These are phyloP conservation scores for Ectemnius lituratus DNA, from an alignment of 2,888 invertebrate genomes.

Conservation along the genomic window DNA sequence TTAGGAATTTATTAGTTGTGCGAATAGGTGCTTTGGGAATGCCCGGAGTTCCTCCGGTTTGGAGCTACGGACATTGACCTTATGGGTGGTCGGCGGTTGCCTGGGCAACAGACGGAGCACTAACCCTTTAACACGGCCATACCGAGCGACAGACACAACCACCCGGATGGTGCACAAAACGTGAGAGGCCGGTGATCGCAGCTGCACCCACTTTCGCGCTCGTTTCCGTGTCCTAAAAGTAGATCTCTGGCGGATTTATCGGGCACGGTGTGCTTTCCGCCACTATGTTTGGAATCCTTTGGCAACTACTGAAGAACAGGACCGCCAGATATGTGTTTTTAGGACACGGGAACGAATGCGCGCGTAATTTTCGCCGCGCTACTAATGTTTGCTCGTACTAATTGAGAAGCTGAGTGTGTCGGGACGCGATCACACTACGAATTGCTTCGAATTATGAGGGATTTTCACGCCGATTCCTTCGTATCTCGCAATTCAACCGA, in stretches of 20 bases:
- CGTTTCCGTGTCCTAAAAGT: slow-evolving; percentile 54
- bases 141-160: slow-evolving; percentile 39
- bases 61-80: slow-evolving; percentile 62
- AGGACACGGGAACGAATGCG: slow-evolving; percentile 46
- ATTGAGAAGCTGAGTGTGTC: not conserved
- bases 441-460: not conserved
- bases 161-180: slow-evolving; percentile 41
- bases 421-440: too few relatives aligned
- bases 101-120: slow-evolving; percentile 64
- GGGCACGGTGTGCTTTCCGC: too few relatives aligned
- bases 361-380: not conserved
- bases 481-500: not conserved
- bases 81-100: slow-evolving; percentile 56
- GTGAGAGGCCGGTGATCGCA: slow-evolving; percentile 34
- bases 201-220: slow-evolving; percentile 27
- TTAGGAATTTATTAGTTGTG: not conserved
- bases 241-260: slow-evolving; percentile 9
- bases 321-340: slow-evolving; percentile 33
- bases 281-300: not conserved
- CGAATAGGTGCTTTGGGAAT: slow-evolving; percentile 8
- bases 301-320: not conserved
- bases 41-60: slow-evolving; percentile 18
- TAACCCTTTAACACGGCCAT: slow-evolving; percentile 58
- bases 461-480: not conserved
- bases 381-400: not conserved